Base-by-base conservation (phyloP, 1,140 invertebrate species). In the Matsumurasca onukii region DNA sequence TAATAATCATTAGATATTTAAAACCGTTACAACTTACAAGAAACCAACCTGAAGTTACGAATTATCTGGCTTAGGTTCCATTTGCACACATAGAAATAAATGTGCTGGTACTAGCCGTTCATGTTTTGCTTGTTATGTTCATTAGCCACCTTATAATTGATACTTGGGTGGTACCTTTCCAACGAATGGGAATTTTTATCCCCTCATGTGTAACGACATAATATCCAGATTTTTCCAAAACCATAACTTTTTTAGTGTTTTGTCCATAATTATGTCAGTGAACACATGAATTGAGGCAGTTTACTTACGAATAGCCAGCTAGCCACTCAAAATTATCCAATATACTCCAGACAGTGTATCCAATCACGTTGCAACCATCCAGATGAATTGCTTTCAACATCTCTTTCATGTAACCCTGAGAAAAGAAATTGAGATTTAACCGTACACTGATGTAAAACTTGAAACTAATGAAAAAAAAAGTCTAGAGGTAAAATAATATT, bases 271-370 rank as follows among this genome's bases (percentile, higher is more conserved):
- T 31, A n/a, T 12, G 22, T 1, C 31, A 3, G 17, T n/a, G 59
- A 31, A 17, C 31, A 31, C 55, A 61, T 57, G 17, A 55, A 22
- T n/a, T 20, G 22, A 55, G 22, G 9, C 24, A 12, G 24, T 25
- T 5, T 3, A 83, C 83, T 86, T 77, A 89, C 87, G 77, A 80
- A 70, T 84, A 89, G 55, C 88, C 88, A n/a, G 73, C 75, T 0
- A 77, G 76, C 91, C 91, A 94, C 78, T 94, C 91, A 76, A 92
- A 92, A 77, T 91, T 93, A 70, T 93, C 91, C 71, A 93, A 79
- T 0, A 94, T 76, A 70, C 86, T 88, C 91, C 91, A 93, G 49
- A 85, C 80, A 0, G 87, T 85, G 73, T 92, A 93, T 0, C 82
- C 87, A 17, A 80, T 76, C 0, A 93, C 83, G 45, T 88, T 84